Evolutionary conservation across 1,140 invertebrate genomes (phyloP).

Genomic region (Kradibia gibbosae): DNA sequence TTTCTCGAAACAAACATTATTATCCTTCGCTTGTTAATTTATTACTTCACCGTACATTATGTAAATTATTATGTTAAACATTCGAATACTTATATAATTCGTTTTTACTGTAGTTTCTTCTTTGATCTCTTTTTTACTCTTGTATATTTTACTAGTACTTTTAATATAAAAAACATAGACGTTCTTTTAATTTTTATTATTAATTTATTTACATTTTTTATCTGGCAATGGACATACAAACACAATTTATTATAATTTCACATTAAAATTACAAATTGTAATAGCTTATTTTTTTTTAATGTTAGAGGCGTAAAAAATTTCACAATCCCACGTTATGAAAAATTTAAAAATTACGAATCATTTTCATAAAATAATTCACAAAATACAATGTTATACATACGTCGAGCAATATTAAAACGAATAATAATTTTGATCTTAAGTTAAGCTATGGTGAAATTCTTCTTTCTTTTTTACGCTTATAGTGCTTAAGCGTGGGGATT

Average conservation of each 20-base stretch:
- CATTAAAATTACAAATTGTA: no score
- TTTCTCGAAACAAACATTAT: neutral
- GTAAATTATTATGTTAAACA: conserved; percentile 41
- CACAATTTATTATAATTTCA: conserved; percentile 15
- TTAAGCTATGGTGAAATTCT: neutral
- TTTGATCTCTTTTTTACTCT: neutral
- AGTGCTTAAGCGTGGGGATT: conserved; percentile 75
- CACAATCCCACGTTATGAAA: no score
- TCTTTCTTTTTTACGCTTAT: neutral
- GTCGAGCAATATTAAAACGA: neutral
- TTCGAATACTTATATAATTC: conserved; percentile 25
- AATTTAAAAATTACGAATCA: conserved; percentile 34
- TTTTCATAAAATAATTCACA: conserved; percentile 28
- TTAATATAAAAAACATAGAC: no score
- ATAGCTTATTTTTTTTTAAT: no score
- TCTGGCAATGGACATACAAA: conserved; percentile 18
- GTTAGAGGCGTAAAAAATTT: no score
- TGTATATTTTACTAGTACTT: no score
- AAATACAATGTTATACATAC: conserved; percentile 1
- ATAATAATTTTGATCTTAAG: conserved; percentile 28
- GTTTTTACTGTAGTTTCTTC: conserved; percentile 4
- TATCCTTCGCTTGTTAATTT: neutral
- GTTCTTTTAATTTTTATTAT: conserved; percentile 23
- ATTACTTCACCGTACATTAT: conserved; percentile 25
- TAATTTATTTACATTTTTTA: conserved; percentile 40